Evolutionary conservation across 2,797 vertebrate species (phyloP).

Genomic region (Ctenosaura bakeri): DNA sequence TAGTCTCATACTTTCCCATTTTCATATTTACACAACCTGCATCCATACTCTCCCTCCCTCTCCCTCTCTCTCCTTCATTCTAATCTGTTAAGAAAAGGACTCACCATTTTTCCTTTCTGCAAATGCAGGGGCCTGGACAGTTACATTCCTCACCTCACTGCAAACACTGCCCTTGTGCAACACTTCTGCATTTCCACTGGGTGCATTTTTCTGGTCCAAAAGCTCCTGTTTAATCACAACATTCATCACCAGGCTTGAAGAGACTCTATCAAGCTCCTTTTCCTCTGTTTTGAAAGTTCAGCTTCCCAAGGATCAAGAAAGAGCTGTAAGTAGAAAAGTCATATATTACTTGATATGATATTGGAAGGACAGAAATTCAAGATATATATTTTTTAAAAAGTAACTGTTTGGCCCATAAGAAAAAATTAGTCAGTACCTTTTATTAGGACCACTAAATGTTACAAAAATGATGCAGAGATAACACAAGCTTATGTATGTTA

Average conservation of each 20-base stretch:
- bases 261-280: constrained; percentile 25
- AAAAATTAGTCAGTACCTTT: no score
- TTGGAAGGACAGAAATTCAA: background rate
- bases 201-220: constrained; percentile 51
- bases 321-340: constrained; percentile 21
- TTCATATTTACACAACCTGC: background rate
- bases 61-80: background rate
- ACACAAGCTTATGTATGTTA: no score
- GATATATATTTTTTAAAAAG: background rate
- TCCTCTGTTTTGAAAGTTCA: constrained; percentile 65
- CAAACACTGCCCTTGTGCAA: constrained; percentile 53
- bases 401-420: background rate
- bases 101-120: constrained; percentile 77
- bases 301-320: constrained; percentile 50
- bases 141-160: constrained; percentile 65
- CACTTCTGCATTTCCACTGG: constrained; percentile 70
- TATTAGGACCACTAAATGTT: no score
- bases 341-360: rapidly evolving
- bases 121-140: constrained; percentile 69
- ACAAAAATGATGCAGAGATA: background rate
- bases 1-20: background rate
- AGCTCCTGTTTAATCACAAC: constrained; percentile 74
- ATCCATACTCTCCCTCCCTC: background rate
- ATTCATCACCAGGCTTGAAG: constrained; percentile 79
- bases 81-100: background rate